Evolutionary conservation across 2,113 vertebrate genomes (phyloP).

Genomic region (Oryzias woworae): DNA sequence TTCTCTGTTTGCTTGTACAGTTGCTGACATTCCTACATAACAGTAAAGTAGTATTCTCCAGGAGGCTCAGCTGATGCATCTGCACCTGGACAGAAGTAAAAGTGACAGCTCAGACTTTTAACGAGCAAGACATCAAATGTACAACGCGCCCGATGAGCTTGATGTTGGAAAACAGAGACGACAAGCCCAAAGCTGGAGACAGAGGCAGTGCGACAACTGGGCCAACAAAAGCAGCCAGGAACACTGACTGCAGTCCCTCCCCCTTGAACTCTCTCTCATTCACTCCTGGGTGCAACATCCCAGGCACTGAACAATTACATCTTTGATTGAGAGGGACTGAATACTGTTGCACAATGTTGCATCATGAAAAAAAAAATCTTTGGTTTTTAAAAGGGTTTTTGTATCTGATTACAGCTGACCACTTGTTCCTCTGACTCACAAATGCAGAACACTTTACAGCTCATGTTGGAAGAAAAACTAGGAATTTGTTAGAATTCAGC

Average conservation of each 20-base stretch:
- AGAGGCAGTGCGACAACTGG: slow-evolving; percentile 53
- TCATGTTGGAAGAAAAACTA: too few relatives aligned
- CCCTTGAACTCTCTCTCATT: slow-evolving; percentile 12
- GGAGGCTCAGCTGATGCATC: slow-evolving; percentile 23
- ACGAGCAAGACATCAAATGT: slow-evolving; percentile 27
- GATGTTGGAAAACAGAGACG: slow-evolving; percentile 34
- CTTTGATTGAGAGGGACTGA: slow-evolving; percentile 2
- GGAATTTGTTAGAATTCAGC: too few relatives aligned
- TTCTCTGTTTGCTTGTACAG: background rate
- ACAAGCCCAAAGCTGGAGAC: slow-evolving; percentile 42
- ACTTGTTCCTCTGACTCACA: too few relatives aligned
- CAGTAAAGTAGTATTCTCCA: background rate
- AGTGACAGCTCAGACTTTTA: slow-evolving; percentile 4
- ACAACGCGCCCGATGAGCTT: slow-evolving; percentile 28
- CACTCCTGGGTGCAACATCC: slow-evolving; percentile 18
- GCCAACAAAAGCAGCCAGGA: slow-evolving; percentile 39
- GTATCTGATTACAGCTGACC: too few relatives aligned
- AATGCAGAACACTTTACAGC: too few relatives aligned
- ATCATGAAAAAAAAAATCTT: slow-evolving; percentile 7
- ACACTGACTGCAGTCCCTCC: background rate
- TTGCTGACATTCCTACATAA: background rate
- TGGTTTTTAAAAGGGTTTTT: background rate
- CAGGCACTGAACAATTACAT: slow-evolving; percentile 17
- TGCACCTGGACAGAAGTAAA: slow-evolving; percentile 4
- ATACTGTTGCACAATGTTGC: slow-evolving; percentile 30